Conservation (phyloP, 1,140 invertebrate genomes). For the Rhyacophila brunnea region DNA sequence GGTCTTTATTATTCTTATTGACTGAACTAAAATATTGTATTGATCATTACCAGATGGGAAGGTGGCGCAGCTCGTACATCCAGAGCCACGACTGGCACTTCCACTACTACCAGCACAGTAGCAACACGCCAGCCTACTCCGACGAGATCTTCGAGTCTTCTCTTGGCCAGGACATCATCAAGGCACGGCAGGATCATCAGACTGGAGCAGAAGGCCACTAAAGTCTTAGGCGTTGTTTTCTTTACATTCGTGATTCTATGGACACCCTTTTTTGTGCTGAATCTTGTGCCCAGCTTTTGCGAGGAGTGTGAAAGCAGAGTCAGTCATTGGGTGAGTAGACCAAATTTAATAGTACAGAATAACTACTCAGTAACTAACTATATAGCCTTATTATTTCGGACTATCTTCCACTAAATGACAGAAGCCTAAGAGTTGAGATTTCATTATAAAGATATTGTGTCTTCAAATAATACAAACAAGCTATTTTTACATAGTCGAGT, state of each 20-base stretch:
- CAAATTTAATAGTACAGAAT: no score
- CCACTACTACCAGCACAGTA: conserved; percentile 40
- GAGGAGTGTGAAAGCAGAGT: conserved; percentile 73
- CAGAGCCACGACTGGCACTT: conserved; percentile 36
- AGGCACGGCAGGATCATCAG: conserved; percentile 77
- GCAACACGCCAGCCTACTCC: conserved; percentile 57
- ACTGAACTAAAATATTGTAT: no score
- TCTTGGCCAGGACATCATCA: conserved; percentile 72
- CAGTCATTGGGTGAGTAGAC: conserved; percentile 60
- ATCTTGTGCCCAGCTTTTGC: conserved; percentile 77
- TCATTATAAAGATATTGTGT: no score
- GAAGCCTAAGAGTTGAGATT: no score
- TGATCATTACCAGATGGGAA: conserved; percentile 25
- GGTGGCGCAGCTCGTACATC: conserved; percentile 10
- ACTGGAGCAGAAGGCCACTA: conserved; percentile 91
- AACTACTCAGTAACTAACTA: no score
- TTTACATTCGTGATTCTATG: conserved; percentile 91
- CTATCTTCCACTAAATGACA: no score
- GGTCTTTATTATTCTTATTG: no score
- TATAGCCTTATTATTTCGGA: no score
- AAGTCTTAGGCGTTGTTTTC: conserved; percentile 89
- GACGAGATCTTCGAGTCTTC: no score
- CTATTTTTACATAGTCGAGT: no score
- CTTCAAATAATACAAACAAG: no score
- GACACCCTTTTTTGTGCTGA: conserved; percentile 91